Evolutionary conservation across 2,113 vertebrate genomes (phyloP), one percentile per base, ranked within the genome.

Genomic region (Pseudonaja textilis): DNA sequence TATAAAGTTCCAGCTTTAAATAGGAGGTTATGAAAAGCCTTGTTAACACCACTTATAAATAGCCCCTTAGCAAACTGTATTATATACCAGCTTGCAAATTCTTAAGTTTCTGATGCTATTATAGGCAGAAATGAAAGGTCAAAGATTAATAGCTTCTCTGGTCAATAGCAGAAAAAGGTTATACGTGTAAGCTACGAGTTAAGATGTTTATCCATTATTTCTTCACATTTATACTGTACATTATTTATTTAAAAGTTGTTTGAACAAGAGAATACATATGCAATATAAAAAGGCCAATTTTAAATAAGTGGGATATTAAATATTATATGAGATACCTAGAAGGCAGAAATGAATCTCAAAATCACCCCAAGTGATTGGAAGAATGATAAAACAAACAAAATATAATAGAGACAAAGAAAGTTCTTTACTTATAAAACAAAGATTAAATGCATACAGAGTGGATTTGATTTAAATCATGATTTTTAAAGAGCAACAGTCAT

Each of bases 21-120:
- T 93, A 93, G 92, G 8, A 93, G 81, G 81, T 1, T 26, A 90
- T 61, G 88, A 52, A 86, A 90, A 57, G 25, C 74, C 92, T 90
- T 90, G 89, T 93, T 93, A 93, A 89, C 92, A 87, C 47, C 55
- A 93, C 47, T 87, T 93, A 93, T 90, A 90, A 93, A 93, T 90
- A 93, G 47, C 47, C 45, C 81, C 81, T 89, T 16, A 90, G 92
- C 56, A 93, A 90, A 90, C 89, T 87, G 90, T 64, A 90, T 90
- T 90, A 90, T 39, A 87, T 87, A 89, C 81, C 92, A 90, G 92
- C 92, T 90, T 87, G 92, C 89, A 93, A 87, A 93, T 64, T 93
- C 81, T 90, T 47, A 52, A 64, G 74, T 89, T 93, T 90, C 89
- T 64, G 89, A 54, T 90, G 89, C 92, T 93, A 93, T 93, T 93